These are phyloP conservation scores for Leptarthrus brevirostris DNA, from an alignment of 2,888 invertebrate genomes.

Conservation along the genomic window DNA sequence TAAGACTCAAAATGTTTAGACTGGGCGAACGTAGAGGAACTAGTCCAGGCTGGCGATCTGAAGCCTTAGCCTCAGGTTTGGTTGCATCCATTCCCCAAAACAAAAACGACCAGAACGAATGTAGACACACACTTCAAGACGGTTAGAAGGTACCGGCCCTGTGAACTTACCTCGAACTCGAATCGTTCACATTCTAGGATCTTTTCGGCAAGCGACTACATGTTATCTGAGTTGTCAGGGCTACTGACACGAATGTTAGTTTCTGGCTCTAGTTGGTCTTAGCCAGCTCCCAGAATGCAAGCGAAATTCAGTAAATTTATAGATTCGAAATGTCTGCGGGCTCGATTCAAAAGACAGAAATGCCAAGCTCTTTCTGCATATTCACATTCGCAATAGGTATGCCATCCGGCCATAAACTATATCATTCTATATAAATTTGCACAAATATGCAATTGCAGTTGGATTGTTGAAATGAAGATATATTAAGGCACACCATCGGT, in stretches of 20 bases:
- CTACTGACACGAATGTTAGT: conserved; percentile 46
- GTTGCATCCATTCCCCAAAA: too few species aligned
- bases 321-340: conserved; percentile 37
- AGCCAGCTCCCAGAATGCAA: conserved; percentile 26
- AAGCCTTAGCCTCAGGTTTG: background rate
- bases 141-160: conserved; percentile 23
- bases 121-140: conserved; percentile 45
- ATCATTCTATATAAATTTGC: too few species aligned
- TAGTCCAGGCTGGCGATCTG: conserved; percentile 17
- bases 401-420: too few species aligned
- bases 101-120: conserved; percentile 6
- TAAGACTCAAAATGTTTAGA: conserved; percentile 33
- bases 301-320: conserved; percentile 38
- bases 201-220: conserved; percentile 46
- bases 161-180: conserved; percentile 10
- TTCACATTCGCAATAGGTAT: background rate
- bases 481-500: too few species aligned
- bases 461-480: too few species aligned
- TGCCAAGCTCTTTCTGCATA: background rate
- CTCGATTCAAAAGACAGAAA: conserved; percentile 14
- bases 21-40: conserved; percentile 18
- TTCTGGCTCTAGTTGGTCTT: conserved; percentile 26
- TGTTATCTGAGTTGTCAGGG: conserved; percentile 45
- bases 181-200: conserved; percentile 35
- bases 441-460: too few species aligned